phyloP scores from a whole-genome alignment of 2,113 vertebrate species.

The Vulpes ferrilata region DNA sequence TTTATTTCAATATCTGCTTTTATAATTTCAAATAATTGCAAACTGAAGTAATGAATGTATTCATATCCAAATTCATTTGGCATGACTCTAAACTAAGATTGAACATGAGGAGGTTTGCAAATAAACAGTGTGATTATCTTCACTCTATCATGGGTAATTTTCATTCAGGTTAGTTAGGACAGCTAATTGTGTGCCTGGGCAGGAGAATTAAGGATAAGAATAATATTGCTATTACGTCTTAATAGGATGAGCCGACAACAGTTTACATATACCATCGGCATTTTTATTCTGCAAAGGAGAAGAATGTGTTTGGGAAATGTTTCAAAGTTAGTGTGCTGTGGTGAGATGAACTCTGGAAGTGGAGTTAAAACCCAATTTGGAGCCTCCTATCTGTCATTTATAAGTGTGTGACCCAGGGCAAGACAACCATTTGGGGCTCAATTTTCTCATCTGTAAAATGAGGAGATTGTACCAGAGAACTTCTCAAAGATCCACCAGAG shows the following conservation, averaged over 20 bases:
- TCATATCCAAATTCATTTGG: conserved; percentile 61
- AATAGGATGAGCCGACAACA: neutral
- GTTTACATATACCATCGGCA: neutral
- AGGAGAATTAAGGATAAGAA: neutral
- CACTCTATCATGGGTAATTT: neutral
- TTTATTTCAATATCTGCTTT: conserved; percentile 66
- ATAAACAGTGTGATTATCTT: conserved; percentile 61
- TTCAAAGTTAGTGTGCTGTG: neutral
- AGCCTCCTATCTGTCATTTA: neutral
- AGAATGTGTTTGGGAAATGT: neutral
- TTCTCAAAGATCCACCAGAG: neutral
- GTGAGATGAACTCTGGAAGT: neutral
- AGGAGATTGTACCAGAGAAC: neutral
- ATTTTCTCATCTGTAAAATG: conserved; percentile 11
- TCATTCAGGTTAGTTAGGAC: neutral
- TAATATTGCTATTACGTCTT: neutral
- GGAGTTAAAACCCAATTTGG: neutral
- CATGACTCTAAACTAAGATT: conserved; percentile 55
- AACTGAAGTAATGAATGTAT: conserved; percentile 54
- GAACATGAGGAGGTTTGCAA: conserved; percentile 62
- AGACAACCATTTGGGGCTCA: neutral
- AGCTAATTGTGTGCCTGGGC: conserved; percentile 3
- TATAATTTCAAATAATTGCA: conserved; percentile 72
- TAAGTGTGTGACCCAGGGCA: neutral
- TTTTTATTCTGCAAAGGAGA: neutral